Conservation (phyloP, 1,140 invertebrate species). For the Portunus trituberculatus region DNA sequence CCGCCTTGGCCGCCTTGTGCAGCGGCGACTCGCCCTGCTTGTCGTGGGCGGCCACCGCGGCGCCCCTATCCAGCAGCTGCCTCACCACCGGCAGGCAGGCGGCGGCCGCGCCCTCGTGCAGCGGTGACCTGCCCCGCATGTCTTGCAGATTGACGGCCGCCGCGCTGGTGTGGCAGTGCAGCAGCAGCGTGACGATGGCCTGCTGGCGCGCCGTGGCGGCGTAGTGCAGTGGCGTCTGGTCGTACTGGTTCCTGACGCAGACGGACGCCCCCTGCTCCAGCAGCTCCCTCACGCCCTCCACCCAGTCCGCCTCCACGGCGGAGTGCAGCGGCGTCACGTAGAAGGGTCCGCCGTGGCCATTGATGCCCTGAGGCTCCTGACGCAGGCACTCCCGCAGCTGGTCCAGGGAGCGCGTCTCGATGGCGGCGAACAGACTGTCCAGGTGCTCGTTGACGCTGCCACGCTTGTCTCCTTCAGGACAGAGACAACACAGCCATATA, state of each 20-base stretch:
- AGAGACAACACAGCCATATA: not conserved
- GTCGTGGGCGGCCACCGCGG: constrained; percentile 83
- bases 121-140: constrained; percentile 82
- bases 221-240: constrained; percentile 84
- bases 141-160: constrained; percentile 81
- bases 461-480: not conserved
- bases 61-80: constrained; percentile 83
- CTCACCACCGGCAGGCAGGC: constrained; percentile 83
- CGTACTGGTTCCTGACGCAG: constrained; percentile 82
- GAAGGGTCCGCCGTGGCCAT: constrained; percentile 76
- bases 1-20: constrained; percentile 81
- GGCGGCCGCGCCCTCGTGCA: constrained; percentile 84
- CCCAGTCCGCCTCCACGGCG: constrained; percentile 82
- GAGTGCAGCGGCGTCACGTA: constrained; percentile 83
- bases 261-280: constrained; percentile 82
- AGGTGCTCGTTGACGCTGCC: constrained; percentile 7
- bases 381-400: constrained; percentile 35
- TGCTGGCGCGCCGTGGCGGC: constrained; percentile 82
- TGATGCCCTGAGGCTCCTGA: constrained; percentile 36
- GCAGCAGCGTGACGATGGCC: constrained; percentile 81
- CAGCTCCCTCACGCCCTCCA: constrained; percentile 82
- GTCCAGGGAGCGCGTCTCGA: not conserved
- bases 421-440: not conserved
- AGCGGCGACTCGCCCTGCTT: constrained; percentile 83
- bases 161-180: constrained; percentile 81